Conservation (phyloP, 2,888 invertebrate species). For the Aquatica leii region DNA sequence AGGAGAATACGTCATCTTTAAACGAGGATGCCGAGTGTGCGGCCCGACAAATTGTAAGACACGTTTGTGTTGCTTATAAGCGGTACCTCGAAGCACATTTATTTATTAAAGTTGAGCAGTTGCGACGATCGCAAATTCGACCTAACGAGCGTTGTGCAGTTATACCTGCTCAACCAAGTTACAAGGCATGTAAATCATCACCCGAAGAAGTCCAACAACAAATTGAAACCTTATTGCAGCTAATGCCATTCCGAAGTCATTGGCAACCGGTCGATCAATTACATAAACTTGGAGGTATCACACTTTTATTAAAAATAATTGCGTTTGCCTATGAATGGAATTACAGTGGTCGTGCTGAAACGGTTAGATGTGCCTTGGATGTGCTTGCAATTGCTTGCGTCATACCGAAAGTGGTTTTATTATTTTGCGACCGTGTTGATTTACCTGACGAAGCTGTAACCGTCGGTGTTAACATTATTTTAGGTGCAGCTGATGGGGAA, state of each 20-base stretch:
- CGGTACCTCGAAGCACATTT: conserved; percentile 93
- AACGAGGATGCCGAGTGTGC: conserved; percentile 92
- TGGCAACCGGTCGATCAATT: conserved; percentile 94
- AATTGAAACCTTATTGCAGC: conserved; percentile 80
- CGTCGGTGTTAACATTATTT: conserved; percentile 79
- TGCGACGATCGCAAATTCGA: conserved; percentile 66
- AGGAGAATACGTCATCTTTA: conserved; percentile 67
- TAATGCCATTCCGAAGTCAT: conserved; percentile 76
- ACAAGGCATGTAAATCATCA: conserved; percentile 70
- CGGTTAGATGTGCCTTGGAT: conserved; percentile 83
- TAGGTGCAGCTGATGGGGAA: conserved; percentile 90
- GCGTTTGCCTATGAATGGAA: conserved; percentile 93
- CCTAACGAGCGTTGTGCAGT: conserved; percentile 52
- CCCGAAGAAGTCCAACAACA: conserved; percentile 88
- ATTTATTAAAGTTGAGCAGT: conserved; percentile 76
- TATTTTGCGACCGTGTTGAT: conserved; percentile 79
- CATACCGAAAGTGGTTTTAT: conserved; percentile 77
- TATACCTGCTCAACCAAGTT: conserved; percentile 58
- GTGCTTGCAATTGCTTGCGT: conserved; percentile 91
- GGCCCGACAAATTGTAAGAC: conserved; percentile 87
- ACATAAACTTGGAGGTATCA: conserved; percentile 82
- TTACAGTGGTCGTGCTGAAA: conserved; percentile 86
- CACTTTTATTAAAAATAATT: conserved; percentile 83
- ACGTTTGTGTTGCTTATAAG: conserved; percentile 89
- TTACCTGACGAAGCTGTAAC: conserved; percentile 80